Evolutionary conservation across 2,797 vertebrate genomes (phyloP).

Genomic region (Prunella strophiata): DNA sequence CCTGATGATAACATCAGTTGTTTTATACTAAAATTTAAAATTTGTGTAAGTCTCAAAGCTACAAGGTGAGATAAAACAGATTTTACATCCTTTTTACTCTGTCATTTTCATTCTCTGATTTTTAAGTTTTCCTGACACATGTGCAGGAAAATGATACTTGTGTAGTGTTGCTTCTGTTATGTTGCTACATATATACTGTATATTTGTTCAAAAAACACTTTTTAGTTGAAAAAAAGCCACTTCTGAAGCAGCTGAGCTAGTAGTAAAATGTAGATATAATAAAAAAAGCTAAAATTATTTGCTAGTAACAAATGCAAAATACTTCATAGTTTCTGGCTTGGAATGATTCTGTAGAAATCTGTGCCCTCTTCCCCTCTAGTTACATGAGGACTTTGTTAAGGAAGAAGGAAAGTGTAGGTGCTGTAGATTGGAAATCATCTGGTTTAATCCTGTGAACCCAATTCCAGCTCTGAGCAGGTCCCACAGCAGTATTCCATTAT

Average conservation of each 20-base stretch:
- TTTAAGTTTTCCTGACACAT: not conserved
- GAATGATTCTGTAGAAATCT: not conserved
- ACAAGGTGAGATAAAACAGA: not conserved
- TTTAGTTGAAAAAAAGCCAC: not conserved
- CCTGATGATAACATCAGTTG: not conserved
- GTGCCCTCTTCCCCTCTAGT: not conserved
- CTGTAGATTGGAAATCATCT: not conserved
- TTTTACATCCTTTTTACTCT: not conserved
- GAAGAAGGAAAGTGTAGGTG: not conserved
- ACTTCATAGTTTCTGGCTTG: not conserved
- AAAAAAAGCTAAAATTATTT: not conserved
- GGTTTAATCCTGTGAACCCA: not conserved
- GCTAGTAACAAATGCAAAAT: not conserved
- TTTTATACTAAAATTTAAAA: not conserved
- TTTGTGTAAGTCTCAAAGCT: not conserved
- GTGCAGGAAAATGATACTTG: not conserved
- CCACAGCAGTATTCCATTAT: rapidly evolving
- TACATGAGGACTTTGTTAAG: not conserved
- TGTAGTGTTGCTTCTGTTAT: not conserved
- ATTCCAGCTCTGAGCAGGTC: not conserved
- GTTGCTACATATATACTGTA: not conserved
- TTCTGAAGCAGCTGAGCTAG: not conserved
- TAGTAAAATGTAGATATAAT: not conserved
- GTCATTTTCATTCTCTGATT: not conserved
- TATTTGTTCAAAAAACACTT: not conserved